phyloP scores from a whole-genome alignment of 2,888 invertebrate species.

The Ptychoptera albimana region DNA sequence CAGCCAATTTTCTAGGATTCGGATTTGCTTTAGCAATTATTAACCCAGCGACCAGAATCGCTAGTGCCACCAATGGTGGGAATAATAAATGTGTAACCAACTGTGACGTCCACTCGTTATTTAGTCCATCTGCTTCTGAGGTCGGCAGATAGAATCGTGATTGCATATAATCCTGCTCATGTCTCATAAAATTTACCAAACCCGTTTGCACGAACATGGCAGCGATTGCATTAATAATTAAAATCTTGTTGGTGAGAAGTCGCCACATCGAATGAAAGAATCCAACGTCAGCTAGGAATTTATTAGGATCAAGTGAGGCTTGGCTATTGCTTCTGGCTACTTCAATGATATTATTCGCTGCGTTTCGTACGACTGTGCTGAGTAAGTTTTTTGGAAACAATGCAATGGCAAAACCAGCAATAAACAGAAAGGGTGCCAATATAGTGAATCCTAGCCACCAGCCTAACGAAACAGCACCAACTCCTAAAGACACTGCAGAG shows the following conservation, averaged over 20 bases:
- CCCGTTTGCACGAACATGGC: constrained; percentile 36
- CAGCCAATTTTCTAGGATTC: constrained; percentile 27
- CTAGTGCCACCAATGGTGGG: constrained; percentile 36
- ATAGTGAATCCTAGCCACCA: constrained; percentile 38
- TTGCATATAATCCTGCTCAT: constrained; percentile 40
- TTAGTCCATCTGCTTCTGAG: constrained; percentile 32
- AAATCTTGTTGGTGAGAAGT: constrained; percentile 36
- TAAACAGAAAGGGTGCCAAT: constrained; percentile 29
- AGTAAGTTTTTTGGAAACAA: constrained; percentile 40
- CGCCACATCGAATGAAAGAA: constrained; percentile 35
- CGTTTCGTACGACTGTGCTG: constrained; percentile 35
- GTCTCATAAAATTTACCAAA: constrained; percentile 34
- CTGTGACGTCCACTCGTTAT: constrained; percentile 37
- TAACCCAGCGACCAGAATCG: constrained; percentile 36
- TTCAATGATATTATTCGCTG: constrained; percentile 38
- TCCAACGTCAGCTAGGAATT: constrained; percentile 25
- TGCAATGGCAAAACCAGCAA: constrained; percentile 33
- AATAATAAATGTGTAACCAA: constrained; percentile 36
- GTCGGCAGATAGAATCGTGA: constrained; percentile 39
- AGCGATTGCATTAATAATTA: constrained; percentile 35
- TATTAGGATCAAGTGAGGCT: constrained; percentile 19
- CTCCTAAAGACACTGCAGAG: constrained; percentile 23
- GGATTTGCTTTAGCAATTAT: constrained; percentile 36
- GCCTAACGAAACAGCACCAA: constrained; percentile 18
- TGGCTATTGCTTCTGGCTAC: constrained; percentile 17